Evolutionary conservation across 64 coral and sea anemone species (phyloP).

Genomic region (Pocillopora verrucosa): DNA sequence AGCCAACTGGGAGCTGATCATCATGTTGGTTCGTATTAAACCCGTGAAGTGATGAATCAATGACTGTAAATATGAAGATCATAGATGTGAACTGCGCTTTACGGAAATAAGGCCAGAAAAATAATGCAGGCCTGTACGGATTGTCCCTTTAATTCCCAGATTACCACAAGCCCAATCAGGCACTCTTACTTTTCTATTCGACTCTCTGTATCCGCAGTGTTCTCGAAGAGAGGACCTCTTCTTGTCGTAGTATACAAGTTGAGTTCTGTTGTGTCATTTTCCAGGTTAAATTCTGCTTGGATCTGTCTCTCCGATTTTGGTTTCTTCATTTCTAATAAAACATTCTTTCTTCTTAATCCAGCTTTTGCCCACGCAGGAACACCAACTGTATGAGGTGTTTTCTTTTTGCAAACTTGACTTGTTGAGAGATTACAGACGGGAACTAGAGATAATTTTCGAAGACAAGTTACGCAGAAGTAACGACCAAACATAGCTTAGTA

Average conservation of each 20-base stretch:
- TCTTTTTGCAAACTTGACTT: slow-evolving; percentile 51
- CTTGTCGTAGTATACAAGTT: slow-evolving; percentile 83
- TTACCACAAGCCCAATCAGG: no score
- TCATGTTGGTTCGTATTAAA: no score
- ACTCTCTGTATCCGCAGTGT: neutral
- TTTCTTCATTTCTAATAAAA: slow-evolving; percentile 76
- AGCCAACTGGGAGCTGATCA: no score
- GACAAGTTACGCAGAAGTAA: neutral
- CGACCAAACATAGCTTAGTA: neutral
- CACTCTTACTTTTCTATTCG: slow-evolving; percentile 55
- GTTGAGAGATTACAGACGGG: slow-evolving; percentile 50
- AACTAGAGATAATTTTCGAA: neutral
- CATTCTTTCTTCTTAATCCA: slow-evolving; percentile 63
- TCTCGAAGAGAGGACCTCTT: slow-evolving; percentile 1
- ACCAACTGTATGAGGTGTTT: slow-evolving; percentile 85
- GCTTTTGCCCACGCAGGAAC: slow-evolving; percentile 97
- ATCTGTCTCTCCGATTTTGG: slow-evolving; percentile 85
- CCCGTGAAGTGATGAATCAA: no score
- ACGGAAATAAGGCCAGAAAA: no score
- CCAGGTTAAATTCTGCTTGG: slow-evolving; percentile 74
- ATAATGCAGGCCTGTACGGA: no score
- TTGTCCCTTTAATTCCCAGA: no score
- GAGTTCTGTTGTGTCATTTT: slow-evolving; percentile 74
- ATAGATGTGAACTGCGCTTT: no score
- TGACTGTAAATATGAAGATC: no score